Evolutionary conservation across 2,888 invertebrate species (phyloP).

Genomic region (Ephialtes manifestator): DNA sequence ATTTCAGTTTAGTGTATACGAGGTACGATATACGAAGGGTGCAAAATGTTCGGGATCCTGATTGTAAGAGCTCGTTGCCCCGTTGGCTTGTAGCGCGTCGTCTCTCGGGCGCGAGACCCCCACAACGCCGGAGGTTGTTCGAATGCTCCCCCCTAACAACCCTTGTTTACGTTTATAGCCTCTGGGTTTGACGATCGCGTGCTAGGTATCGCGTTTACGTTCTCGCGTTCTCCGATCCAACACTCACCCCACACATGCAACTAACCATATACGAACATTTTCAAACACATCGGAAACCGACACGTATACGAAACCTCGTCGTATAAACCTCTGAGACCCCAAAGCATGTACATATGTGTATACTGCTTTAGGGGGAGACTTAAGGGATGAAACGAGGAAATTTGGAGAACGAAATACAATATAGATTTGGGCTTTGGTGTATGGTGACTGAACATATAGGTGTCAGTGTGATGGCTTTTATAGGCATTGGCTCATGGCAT

Average conservation of each 20-base stretch:
- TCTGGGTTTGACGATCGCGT: conserved; percentile 83
- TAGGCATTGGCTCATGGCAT: not conserved
- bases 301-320: conserved; percentile 49
- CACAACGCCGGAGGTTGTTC: conserved; percentile 75
- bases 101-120: conserved; percentile 57
- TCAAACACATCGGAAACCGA: conserved; percentile 23
- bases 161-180: conserved; percentile 85
- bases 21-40: conserved; percentile 71
- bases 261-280: conserved; percentile 7
- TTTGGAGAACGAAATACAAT: conserved; percentile 48
- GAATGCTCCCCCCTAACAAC: conserved; percentile 77
- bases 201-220: conserved; percentile 72
- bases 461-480: not conserved
- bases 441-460: not conserved
- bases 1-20: conserved; percentile 50
- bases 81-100: conserved; percentile 59
- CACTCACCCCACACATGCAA: conserved; percentile 39
- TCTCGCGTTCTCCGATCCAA: conserved; percentile 55
- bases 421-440: conserved; percentile 1
- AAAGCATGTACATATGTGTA: not conserved
- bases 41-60: conserved; percentile 83
- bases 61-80: conserved; percentile 78
- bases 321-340: conserved; percentile 43
- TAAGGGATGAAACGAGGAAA: conserved; percentile 50
- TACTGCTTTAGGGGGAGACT: conserved; percentile 27